These are phyloP conservation scores for Leguminivora glycinivorella DNA, from an alignment of 1,140 invertebrate species.

Conservation along the genomic window DNA sequence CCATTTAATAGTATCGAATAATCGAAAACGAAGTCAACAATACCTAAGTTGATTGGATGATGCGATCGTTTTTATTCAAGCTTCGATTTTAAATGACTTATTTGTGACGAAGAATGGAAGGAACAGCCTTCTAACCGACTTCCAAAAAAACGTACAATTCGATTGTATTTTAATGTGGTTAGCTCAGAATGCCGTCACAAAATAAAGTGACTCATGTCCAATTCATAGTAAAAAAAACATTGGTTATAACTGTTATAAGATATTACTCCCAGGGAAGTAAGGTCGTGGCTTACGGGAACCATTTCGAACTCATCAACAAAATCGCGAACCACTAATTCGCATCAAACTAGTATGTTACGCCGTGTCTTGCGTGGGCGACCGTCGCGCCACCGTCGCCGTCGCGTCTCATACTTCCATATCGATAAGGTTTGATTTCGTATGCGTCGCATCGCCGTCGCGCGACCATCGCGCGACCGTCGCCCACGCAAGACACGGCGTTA, in stretches of 20 bases:
- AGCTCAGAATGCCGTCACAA: not conserved
- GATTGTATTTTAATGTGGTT: slow-evolving; percentile 6
- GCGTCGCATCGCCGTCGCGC: too few species aligned
- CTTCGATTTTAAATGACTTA: not conserved
- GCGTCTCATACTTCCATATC: too few species aligned
- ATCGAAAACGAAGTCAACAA: not conserved
- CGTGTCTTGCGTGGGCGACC: too few species aligned
- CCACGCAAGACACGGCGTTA: too few species aligned
- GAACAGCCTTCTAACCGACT: not conserved
- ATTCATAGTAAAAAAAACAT: not conserved
- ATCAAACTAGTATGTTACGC: too few species aligned
- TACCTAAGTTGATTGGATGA: not conserved
- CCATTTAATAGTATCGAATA: not conserved
- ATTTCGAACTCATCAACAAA: too few species aligned
- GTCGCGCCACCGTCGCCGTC: too few species aligned
- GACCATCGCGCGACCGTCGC: too few species aligned
- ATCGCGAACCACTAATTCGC: too few species aligned
- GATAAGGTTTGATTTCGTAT: too few species aligned
- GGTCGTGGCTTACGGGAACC: too few species aligned
- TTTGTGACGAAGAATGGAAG: not conserved
- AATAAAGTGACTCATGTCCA: not conserved
- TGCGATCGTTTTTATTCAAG: not conserved
- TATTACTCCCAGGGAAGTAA: too few species aligned
- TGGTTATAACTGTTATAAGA: not conserved
- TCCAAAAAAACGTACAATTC: not conserved